Conservation (phyloP, 2,888 invertebrate species). For the Mythimna loreyi region DNA sequence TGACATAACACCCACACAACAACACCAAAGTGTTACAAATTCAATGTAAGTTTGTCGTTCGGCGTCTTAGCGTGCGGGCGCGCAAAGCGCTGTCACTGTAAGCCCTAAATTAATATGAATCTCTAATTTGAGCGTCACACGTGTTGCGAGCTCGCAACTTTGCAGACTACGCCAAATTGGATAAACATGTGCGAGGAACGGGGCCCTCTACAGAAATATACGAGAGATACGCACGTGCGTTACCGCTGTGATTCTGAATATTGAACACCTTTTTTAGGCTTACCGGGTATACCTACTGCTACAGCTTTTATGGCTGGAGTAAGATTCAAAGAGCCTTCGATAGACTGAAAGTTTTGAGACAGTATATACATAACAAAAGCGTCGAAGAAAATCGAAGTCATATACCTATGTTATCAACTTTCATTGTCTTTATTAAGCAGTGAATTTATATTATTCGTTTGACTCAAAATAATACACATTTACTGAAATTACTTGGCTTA, state of each 20-base stretch:
- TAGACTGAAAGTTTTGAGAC: not conserved
- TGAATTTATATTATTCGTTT: not conserved
- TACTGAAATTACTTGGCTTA: not conserved
- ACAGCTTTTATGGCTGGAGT: not conserved
- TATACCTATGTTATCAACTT: not conserved
- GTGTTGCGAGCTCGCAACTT: slow-evolving; percentile 90
- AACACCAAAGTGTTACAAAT: slow-evolving; percentile 71
- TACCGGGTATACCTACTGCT: not conserved
- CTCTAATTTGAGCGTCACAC: slow-evolving; percentile 89
- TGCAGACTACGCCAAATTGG: slow-evolving; percentile 90
- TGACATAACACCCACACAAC: slow-evolving; percentile 56
- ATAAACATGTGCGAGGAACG: slow-evolving; percentile 88
- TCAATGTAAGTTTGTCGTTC: slow-evolving; percentile 74
- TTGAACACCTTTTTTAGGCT: slow-evolving; percentile 22
- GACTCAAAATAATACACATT: not conserved
- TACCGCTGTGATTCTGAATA: slow-evolving; percentile 29
- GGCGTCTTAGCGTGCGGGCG: slow-evolving; percentile 72
- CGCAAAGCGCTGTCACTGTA: slow-evolving; percentile 80
- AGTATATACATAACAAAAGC: not conserved
- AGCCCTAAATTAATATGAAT: slow-evolving; percentile 90
- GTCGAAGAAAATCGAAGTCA: not conserved
- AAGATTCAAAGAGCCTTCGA: not conserved
- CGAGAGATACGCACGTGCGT: slow-evolving; percentile 55
- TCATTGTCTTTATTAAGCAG: too few relatives aligned
- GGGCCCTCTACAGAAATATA: slow-evolving; percentile 67